These are phyloP conservation scores for Adelges cooleyi DNA, from an alignment of 1,140 invertebrate genomes.

Conservation along the genomic window DNA sequence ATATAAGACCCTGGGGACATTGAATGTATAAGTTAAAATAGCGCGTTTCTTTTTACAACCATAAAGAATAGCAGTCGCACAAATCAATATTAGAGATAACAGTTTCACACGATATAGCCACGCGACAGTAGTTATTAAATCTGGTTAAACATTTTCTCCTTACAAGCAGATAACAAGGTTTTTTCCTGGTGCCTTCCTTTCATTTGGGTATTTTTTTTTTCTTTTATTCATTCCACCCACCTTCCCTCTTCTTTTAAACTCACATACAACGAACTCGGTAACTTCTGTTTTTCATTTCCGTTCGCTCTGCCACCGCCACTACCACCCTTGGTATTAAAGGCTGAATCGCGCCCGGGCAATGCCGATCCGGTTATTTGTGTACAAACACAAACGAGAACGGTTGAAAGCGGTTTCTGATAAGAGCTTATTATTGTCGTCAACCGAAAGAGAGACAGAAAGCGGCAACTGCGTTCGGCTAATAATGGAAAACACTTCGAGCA, in stretches of 20 bases:
- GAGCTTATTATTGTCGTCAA: constrained; percentile 12
- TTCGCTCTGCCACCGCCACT: not conserved
- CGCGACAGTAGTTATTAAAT: constrained; percentile 14
- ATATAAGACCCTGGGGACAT: constrained; percentile 1
- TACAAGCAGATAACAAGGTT: constrained; percentile 10
- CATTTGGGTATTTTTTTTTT: constrained; percentile 1
- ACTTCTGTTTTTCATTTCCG: constrained; percentile 27
- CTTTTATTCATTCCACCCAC: too few relatives aligned
- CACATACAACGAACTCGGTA: not conserved
- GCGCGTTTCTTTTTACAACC: not conserved
- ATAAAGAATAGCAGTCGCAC: not conserved
- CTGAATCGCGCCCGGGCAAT: not conserved
- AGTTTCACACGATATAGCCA: not conserved
- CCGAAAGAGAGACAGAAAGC: not conserved
- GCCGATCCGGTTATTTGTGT: constrained; percentile 18
- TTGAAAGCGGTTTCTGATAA: constrained; percentile 1
- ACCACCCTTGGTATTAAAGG: not conserved
- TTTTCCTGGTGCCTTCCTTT: constrained; percentile 13
- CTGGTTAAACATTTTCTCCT: constrained; percentile 18
- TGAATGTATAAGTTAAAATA: not conserved
- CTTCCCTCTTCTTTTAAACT: not conserved
- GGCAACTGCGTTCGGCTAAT: not conserved
- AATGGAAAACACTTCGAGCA: constrained; percentile 1
- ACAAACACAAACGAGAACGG: not conserved
- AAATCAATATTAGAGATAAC: constrained; percentile 29